Conservation (phyloP, 2,113 vertebrate species). For the Heliornis fulica region DNA sequence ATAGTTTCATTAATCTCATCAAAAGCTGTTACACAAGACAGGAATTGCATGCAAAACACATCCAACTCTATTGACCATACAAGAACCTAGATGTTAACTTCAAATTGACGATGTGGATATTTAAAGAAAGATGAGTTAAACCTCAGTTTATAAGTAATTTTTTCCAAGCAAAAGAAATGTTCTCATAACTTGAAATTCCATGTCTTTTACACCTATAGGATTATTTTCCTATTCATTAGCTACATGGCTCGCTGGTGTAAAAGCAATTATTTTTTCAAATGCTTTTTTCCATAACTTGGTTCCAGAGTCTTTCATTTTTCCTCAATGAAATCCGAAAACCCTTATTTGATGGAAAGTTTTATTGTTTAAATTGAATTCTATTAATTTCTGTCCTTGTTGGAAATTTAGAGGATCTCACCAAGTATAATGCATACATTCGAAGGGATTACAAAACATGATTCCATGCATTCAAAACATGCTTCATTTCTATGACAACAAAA, state of each 20-base stretch:
- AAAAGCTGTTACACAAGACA: background rate
- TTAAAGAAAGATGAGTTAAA: background rate
- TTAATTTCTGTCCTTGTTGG: background rate
- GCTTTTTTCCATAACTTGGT: background rate
- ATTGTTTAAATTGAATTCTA: background rate
- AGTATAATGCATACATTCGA: background rate
- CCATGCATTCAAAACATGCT: background rate
- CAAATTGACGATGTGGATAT: background rate
- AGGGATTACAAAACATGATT: background rate
- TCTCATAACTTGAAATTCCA: background rate
- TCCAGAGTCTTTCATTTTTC: background rate
- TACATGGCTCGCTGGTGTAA: background rate
- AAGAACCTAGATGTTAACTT: background rate
- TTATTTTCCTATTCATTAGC: background rate
- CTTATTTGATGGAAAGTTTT: background rate
- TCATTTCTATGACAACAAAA: background rate
- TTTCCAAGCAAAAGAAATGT: background rate
- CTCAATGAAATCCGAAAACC: background rate
- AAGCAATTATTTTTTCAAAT: background rate
- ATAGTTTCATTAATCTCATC: background rate
- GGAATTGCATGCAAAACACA: background rate
- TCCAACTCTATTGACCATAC: background rate
- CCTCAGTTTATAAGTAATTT: fast-evolving
- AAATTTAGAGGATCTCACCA: background rate
- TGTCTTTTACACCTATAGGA: background rate